Evolutionary conservation across 1,140 invertebrate species (phyloP).

Genomic region (Trichogramma pretiosum): DNA sequence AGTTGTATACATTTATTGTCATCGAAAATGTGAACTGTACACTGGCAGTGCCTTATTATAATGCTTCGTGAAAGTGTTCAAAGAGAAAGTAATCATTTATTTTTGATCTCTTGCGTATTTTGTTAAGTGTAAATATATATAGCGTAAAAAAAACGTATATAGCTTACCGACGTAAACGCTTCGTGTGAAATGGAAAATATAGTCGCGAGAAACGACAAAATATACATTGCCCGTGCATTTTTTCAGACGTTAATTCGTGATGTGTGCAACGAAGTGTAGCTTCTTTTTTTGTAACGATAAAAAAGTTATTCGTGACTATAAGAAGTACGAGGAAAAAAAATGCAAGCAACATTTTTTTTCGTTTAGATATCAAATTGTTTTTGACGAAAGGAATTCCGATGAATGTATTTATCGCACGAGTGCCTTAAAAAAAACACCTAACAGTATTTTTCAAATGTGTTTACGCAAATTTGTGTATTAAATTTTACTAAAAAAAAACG

Average conservation of each 20-base stretch:
- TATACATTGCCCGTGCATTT: too few relatives aligned
- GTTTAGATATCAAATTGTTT: conserved; percentile 23
- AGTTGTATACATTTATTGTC: conserved; percentile 14
- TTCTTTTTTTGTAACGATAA: background rate
- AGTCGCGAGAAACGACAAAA: too few relatives aligned
- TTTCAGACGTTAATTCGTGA: too few relatives aligned
- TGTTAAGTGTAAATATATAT: conserved; percentile 14
- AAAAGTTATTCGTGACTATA: too few relatives aligned
- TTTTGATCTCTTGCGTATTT: conserved; percentile 16
- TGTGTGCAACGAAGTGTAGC: too few relatives aligned
- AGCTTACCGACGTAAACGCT: conserved; percentile 2
- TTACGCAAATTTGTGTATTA: conserved; percentile 11
- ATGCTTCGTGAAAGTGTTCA: conserved; percentile 10
- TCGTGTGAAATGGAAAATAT: too few relatives aligned
- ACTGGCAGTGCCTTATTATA: conserved; percentile 21
- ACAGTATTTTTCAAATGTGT: conserved; percentile 29
- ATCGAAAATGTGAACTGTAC: conserved; percentile 9
- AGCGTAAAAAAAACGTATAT: conserved; percentile 1
- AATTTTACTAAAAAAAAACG: conserved; percentile 19
- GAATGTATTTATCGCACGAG: conserved; percentile 33
- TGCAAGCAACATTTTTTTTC: too few relatives aligned
- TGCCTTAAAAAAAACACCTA: conserved; percentile 34
- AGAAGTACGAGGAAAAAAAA: too few relatives aligned
- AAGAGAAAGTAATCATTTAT: conserved; percentile 15
- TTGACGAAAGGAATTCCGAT: conserved; percentile 14